Conservation (phyloP, 1,140 invertebrate species). For the Lysiphlebus fabarum region DNA sequence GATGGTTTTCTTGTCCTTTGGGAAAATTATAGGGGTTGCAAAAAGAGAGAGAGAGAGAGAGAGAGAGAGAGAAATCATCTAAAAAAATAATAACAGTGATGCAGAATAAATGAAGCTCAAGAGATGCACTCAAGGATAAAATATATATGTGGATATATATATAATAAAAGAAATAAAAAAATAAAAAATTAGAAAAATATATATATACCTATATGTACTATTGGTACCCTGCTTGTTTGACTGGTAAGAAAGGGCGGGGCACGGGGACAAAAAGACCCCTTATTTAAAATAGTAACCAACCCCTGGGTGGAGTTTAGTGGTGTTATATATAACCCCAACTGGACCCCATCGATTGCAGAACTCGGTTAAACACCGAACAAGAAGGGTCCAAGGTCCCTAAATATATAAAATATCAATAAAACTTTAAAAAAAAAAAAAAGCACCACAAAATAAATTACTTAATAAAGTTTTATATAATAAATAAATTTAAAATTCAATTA, state of each 20-base stretch:
- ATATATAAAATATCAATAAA: neutral
- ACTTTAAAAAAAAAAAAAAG: neutral
- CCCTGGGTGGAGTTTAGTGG: conserved; percentile 53
- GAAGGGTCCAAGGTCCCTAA: conserved; percentile 24
- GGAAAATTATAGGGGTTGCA: conserved; percentile 23
- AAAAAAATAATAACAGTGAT: too few relatives aligned
- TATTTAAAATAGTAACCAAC: conserved; percentile 38
- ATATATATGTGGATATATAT: too few relatives aligned
- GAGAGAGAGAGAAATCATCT: conserved; percentile 11
- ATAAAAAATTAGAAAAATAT: too few relatives aligned
- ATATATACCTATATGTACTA: too few relatives aligned
- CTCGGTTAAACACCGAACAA: conserved; percentile 30
- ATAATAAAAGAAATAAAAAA: too few relatives aligned
- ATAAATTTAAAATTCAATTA: neutral
- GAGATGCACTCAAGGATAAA: too few relatives aligned
- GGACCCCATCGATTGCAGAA: conserved; percentile 35
- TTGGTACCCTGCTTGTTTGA: neutral
- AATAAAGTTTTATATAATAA: neutral
- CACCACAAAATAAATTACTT: neutral
- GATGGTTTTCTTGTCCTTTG: conserved; percentile 33
- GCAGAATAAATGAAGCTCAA: too few relatives aligned
- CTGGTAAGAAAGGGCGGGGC: conserved; percentile 43
- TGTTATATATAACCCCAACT: conserved; percentile 36
- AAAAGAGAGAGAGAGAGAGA: conserved; percentile 9
- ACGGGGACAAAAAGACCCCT: conserved; percentile 35